Percentiles rank a stretch among this genome's conserved stretches.
Conservation (phyloP, 1,140 invertebrate species). For the Potamilus streckersoni region DNA sequence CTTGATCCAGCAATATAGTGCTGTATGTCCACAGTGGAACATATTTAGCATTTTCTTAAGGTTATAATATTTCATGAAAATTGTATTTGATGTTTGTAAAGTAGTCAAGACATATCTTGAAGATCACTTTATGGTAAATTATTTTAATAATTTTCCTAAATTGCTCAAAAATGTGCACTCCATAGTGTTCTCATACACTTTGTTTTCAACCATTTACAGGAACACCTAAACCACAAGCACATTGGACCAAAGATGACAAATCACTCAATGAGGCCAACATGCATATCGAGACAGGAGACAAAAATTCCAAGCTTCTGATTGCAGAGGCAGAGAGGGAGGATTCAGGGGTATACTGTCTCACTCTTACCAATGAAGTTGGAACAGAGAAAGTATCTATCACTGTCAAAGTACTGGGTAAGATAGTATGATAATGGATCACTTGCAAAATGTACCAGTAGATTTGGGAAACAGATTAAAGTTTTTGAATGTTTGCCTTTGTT, state of each 20-base stretch:
- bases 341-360: conserved; percentile 90
- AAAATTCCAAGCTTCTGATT: conserved; percentile 48
- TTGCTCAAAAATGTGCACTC: background rate
- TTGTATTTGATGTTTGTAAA: too few species aligned
- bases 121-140: too few species aligned
- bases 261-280: conserved; percentile 62
- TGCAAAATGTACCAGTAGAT: too few species aligned
- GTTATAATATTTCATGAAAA: too few species aligned
- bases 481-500: too few species aligned
- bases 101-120: too few species aligned
- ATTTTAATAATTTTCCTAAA: background rate
- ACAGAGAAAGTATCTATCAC: conserved; percentile 91
- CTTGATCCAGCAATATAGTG: too few species aligned
- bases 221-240: conserved; percentile 61
- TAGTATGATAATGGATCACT: too few species aligned
- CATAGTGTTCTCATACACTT: background rate
- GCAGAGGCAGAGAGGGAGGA: conserved; percentile 85
- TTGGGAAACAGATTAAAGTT: too few species aligned
- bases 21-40: too few species aligned
- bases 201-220: conserved; percentile 38
- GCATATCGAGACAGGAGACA: conserved; percentile 53
- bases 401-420: conserved; percentile 86
- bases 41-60: too few species aligned
- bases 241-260: conserved; percentile 70
- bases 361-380: conserved; percentile 90